Percentiles rank a stretch among this genome's conserved stretches.
phyloP scores from a whole-genome alignment of 2,113 vertebrate genomes.

The Odocoileus virginianus region DNA sequence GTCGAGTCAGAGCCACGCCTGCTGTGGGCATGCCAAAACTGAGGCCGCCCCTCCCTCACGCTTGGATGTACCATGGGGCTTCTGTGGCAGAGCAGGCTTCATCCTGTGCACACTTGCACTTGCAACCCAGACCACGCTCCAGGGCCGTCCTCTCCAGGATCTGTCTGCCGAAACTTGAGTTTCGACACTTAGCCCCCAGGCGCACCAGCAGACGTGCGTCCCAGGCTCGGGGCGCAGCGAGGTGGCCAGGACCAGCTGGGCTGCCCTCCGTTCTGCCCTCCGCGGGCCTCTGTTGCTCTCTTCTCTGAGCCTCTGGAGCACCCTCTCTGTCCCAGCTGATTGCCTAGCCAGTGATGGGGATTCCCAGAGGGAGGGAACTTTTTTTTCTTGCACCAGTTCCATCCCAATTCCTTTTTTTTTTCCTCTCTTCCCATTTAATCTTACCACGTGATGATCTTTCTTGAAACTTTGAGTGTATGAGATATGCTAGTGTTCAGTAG shows the following conservation, averaged over 20 bases:
- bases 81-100: neutral
- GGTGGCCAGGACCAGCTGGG: neutral
- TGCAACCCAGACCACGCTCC: neutral
- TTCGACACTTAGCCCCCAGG: neutral
- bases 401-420: neutral
- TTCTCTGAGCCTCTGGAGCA: neutral
- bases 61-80: neutral
- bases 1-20: neutral
- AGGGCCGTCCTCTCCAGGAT: neutral
- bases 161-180: neutral
- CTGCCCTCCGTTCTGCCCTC: neutral
- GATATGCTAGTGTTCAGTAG: neutral
- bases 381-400: neutral
- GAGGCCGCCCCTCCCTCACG: neutral
- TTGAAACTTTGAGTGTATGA: neutral
- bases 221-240: neutral
- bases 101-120: neutral
- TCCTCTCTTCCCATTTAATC: neutral
- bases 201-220: accelerated
- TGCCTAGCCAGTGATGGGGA: neutral
- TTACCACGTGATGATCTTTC: neutral
- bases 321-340: neutral
- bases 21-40: neutral
- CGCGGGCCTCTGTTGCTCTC: neutral
- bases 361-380: neutral